Evolutionary conservation across 2,113 vertebrate species (phyloP), one percentile per base, ranked within the genome.

Genomic region (Promerops cafer): DNA sequence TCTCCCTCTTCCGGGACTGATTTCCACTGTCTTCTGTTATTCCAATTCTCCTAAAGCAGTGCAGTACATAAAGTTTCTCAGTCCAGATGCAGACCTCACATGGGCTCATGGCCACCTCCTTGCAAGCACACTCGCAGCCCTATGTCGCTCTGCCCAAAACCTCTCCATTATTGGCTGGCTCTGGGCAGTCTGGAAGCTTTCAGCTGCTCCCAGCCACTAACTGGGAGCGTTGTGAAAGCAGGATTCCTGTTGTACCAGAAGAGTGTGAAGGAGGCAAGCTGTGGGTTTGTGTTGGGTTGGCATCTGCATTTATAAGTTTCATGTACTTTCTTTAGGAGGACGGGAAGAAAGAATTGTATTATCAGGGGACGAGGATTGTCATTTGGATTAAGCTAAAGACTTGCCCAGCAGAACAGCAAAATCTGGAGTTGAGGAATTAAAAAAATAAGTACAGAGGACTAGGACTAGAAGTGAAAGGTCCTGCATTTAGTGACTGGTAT

Each of bases 1-100:
- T 91, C 81, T 92, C 87, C 87, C 87, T 94, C 94, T 88, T 92
- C 93, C 88, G 79, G 92, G 94, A 93, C 77, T 91, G 89, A 87
- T 93, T 83, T 96, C 82, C 84, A 92, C 93, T 96, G 81, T 89
- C 91, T 96, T 94, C 91, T 91, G 90, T 96, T 96, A 93, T 95
- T 96, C 77, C 96, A 85, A 94, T 92, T 96, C 96, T 95, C 95
- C 94, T 96, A 84, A 96, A 96, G 94, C n/a, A 95, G 96, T 93
- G 87, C 42, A 93, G 92, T 94, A 95, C 85, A 88, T 94, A 91
- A 97, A 95, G 88, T 94, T 84, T 96, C 76, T 45, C 53, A 59
- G 78, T 83, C 89, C 92, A 93, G 86, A 95, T 77, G 89, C 69
- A 94, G 94, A 95, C 88, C 80, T 96, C 95, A 97, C 80, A 89